phyloP scores from a whole-genome alignment of 2,797 vertebrate genomes.

The Odontamblyopus lacepedii region DNA sequence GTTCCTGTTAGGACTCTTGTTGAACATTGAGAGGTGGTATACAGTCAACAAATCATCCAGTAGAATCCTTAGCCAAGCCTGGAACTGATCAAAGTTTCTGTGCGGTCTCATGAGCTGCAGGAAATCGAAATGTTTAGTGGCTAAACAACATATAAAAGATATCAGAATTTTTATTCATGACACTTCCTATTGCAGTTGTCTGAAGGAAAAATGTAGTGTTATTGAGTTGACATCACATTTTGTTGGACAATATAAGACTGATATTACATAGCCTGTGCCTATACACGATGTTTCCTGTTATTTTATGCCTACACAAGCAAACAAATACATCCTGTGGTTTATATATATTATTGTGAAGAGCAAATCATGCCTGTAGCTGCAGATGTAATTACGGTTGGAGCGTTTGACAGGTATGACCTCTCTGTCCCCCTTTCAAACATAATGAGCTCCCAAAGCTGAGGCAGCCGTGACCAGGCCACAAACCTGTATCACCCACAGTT shows the following conservation, averaged over 20 bases:
- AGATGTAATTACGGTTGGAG: constrained; percentile 42
- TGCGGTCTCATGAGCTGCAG: not conserved
- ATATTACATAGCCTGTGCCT: not conserved
- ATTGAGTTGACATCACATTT: not conserved
- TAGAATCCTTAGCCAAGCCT: not conserved
- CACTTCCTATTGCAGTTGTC: not conserved
- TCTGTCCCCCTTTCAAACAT: constrained; percentile 44
- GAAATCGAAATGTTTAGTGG: not conserved
- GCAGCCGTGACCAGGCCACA: constrained; percentile 41
- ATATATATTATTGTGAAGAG: constrained; percentile 13
- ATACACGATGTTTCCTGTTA: not conserved
- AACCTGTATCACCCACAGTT: constrained; percentile 17
- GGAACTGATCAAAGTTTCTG: not conserved
- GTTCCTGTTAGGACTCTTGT: not conserved
- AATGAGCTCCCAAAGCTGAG: constrained; percentile 66
- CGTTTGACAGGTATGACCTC: constrained; percentile 51
- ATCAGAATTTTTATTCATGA: not conserved
- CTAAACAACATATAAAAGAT: not conserved
- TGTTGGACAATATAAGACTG: not conserved
- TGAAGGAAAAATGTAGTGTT: not conserved
- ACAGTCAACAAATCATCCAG: not conserved
- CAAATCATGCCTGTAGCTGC: constrained; percentile 21
- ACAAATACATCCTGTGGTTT: not conserved
- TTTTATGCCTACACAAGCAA: not conserved
- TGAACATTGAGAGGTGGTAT: not conserved